These are phyloP conservation scores for Coelinius sp. DNA, from an alignment of 2,888 invertebrate species.

Conservation along the genomic window DNA sequence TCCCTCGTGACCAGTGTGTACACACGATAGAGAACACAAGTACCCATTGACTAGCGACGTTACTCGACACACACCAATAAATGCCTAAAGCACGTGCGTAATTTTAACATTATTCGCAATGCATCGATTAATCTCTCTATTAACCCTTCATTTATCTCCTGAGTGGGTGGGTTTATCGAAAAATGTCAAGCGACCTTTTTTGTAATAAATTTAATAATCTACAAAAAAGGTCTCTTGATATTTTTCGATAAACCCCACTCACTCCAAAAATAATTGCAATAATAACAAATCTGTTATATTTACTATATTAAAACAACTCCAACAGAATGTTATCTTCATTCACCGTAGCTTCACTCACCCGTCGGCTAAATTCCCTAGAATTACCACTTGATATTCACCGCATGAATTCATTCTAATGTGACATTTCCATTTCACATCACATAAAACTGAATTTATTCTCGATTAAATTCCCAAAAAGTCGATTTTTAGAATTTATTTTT, in stretches of 20 bases:
- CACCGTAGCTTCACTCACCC: background rate
- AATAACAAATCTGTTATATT: background rate
- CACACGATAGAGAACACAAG: background rate
- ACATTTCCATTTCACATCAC: conserved; percentile 11
- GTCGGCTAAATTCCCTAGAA: conserved; percentile 3
- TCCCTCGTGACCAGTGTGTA: background rate
- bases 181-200: background rate
- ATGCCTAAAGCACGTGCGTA: background rate
- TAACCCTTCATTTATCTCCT: background rate
- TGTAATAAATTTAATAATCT: background rate
- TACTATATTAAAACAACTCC: background rate
- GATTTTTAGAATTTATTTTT: too few relatives aligned
- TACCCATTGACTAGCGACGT: background rate
- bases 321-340: background rate
- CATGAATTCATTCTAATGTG: conserved; percentile 5
- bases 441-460: background rate
- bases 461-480: background rate
- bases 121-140: background rate
- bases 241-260: background rate
- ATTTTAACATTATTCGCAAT: background rate
- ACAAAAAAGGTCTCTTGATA: background rate
- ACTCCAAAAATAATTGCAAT: background rate
- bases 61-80: background rate
- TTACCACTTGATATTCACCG: background rate
- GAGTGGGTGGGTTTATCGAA: background rate